Evolutionary conservation across 1,140 invertebrate genomes (phyloP).

Genomic region (Philopotamus ludificatus): DNA sequence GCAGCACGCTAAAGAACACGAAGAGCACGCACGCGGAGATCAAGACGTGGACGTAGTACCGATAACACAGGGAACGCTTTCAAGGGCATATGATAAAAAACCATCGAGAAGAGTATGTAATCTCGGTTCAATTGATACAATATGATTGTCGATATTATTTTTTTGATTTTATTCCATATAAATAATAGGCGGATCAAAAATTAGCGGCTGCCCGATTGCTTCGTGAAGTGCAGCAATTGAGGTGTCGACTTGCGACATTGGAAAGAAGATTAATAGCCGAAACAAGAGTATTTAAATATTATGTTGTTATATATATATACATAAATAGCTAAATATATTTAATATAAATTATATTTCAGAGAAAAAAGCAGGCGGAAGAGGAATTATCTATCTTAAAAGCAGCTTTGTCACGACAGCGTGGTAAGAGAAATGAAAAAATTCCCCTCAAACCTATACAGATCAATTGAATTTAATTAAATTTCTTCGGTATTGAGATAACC

Average conservation of each 20-base stretch:
- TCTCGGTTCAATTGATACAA: background rate
- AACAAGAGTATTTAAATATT: conserved; percentile 45
- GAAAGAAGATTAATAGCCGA: conserved; percentile 50
- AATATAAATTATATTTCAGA: conserved; percentile 44
- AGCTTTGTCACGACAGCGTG: conserved; percentile 29
- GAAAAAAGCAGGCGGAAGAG: conserved; percentile 54
- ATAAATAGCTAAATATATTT: too few relatives aligned
- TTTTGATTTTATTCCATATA: background rate
- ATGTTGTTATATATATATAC: background rate
- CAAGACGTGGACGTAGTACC: background rate
- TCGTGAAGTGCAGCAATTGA: conserved; percentile 52
- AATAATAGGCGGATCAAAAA: conserved; percentile 46
- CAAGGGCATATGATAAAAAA: conserved; percentile 22
- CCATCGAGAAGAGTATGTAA: conserved; percentile 32
- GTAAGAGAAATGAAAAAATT: conserved; percentile 8
- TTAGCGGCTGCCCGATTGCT: conserved; percentile 52
- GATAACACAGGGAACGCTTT: background rate
- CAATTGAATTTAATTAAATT: too few relatives aligned
- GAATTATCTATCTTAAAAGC: conserved; percentile 42
- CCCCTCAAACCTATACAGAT: conserved; percentile 19
- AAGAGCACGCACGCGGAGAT: conserved; percentile 11
- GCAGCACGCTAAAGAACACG: conserved; percentile 32
- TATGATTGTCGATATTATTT: background rate
- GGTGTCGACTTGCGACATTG: conserved; percentile 49
- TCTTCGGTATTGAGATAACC: too few relatives aligned